phyloP scores from a whole-genome alignment of 2,888 invertebrate species.

The Plagodis pulveraria region DNA sequence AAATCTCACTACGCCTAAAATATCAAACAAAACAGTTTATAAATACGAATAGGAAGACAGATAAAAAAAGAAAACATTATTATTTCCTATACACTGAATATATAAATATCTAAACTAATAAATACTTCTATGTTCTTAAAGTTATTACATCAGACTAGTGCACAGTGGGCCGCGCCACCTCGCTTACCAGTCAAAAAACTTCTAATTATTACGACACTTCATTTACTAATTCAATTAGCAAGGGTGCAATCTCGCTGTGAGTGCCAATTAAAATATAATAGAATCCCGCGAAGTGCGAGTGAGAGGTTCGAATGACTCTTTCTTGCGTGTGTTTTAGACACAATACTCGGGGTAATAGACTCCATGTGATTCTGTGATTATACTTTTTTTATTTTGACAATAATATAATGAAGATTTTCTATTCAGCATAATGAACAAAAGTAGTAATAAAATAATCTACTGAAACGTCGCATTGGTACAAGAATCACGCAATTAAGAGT shows the following conservation, averaged over 20 bases:
- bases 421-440: no score
- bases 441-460: no score
- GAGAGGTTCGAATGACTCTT: slow-evolving; percentile 50
- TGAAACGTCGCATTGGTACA: slow-evolving; percentile 5
- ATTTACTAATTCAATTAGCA: slow-evolving; percentile 82
- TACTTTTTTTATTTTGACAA: no score
- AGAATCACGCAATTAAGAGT: slow-evolving; percentile 35
- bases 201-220: slow-evolving; percentile 81
- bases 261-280: slow-evolving; percentile 84
- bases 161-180: slow-evolving; percentile 47
- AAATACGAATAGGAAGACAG: no score
- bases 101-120: no score
- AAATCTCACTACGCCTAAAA: no score
- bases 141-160: slow-evolving; percentile 14
- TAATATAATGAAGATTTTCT: no score
- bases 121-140: not conserved
- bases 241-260: slow-evolving; percentile 70
- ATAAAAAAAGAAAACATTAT: no score
- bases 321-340: slow-evolving; percentile 25
- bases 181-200: slow-evolving; percentile 66
- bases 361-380: no score
- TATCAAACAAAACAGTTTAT: no score
- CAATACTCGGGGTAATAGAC: slow-evolving; percentile 40
- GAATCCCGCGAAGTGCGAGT: slow-evolving; percentile 66
- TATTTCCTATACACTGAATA: no score